Conservation (phyloP, 2,888 invertebrate species). For the Eupithecia dodoneata region DNA sequence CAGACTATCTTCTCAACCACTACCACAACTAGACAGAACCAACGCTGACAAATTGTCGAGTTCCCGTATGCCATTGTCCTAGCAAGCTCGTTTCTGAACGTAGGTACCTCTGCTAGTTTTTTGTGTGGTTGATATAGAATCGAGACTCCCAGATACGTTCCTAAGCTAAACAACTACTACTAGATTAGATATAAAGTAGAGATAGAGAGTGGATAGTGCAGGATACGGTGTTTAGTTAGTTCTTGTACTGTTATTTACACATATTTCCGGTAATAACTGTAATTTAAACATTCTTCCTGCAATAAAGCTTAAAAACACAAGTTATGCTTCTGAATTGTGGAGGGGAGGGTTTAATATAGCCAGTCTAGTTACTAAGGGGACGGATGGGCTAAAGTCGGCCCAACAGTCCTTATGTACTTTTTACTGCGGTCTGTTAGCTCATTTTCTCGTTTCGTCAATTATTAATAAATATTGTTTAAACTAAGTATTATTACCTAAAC, state of each 20-base stretch:
- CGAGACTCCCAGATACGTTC: neutral
- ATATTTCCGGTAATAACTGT: too few relatives aligned
- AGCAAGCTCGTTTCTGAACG: conserved; percentile 2
- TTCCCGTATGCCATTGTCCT: neutral
- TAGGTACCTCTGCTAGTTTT: neutral
- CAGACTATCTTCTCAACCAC: neutral
- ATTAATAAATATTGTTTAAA: too few relatives aligned
- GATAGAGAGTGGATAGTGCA: too few relatives aligned
- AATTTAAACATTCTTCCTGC: too few relatives aligned
- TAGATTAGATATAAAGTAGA: too few relatives aligned
- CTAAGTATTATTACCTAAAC: neutral
- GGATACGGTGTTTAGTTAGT: too few relatives aligned
- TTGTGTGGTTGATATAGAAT: neutral
- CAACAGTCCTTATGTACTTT: neutral
- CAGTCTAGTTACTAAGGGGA: too few relatives aligned
- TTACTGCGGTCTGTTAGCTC: neutral
- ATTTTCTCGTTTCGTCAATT: neutral
- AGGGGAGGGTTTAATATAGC: too few relatives aligned
- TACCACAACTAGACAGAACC: neutral
- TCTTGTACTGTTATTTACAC: too few relatives aligned
- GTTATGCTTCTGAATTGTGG: neutral
- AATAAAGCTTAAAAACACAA: too few relatives aligned
- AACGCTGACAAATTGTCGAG: conserved; percentile 20
- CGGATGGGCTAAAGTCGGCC: too few relatives aligned
- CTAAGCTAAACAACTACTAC: neutral